Evolutionary conservation across 2,113 vertebrate species (phyloP).

Genomic region (Lagopus leucura): DNA sequence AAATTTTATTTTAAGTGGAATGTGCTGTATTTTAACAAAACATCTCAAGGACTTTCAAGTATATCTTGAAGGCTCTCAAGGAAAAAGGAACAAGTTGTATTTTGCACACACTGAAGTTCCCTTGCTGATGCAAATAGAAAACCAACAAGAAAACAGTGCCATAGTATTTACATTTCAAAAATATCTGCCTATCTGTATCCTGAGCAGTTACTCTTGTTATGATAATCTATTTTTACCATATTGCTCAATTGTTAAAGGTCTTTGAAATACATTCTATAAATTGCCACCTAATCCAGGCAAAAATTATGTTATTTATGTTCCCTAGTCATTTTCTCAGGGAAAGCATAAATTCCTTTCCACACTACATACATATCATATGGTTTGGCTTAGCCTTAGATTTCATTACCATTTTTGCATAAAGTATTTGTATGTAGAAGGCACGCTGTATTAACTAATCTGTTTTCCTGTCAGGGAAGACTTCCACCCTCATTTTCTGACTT

Average conservation of each 20-base stretch:
- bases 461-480: background rate
- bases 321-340: background rate
- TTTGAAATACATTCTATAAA: slow-evolving; percentile 3
- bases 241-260: background rate
- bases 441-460: background rate
- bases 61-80: background rate
- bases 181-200: background rate
- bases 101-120: background rate
- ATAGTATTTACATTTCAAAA: background rate
- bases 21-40: slow-evolving; percentile 39
- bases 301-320: background rate
- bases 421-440: background rate
- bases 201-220: background rate
- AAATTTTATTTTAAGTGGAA: slow-evolving; percentile 28
- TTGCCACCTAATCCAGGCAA: background rate
- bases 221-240: slow-evolving; percentile 20
- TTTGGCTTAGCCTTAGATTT: background rate
- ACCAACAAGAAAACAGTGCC: background rate
- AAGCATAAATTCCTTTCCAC: background rate
- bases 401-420: background rate
- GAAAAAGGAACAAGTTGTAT: slow-evolving; percentile 3
- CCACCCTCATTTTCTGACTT: background rate
- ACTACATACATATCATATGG: background rate
- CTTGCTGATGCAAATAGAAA: background rate
- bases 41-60: background rate